A percentile compares a stretch with the other conserved stretches of the same genome.
Conservation (phyloP, 2,113 vertebrate genomes). For the Paramisgurnus dabryanus region DNA sequence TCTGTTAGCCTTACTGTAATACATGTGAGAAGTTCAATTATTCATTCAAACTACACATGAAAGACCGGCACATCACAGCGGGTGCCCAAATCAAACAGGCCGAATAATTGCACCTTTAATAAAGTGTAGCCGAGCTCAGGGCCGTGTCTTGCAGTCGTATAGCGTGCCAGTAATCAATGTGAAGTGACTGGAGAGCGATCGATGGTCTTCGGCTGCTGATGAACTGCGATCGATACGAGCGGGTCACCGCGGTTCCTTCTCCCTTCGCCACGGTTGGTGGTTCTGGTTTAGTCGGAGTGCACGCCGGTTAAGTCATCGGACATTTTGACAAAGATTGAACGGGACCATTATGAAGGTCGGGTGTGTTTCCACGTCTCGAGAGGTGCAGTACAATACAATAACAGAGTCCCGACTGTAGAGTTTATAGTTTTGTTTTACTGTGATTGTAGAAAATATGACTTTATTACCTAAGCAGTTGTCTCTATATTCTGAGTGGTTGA, state of each 20-base stretch:
- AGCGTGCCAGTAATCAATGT: conserved; percentile 57
- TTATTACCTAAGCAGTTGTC: too few species aligned
- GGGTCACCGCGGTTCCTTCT: conserved; percentile 35
- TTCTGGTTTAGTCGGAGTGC: conserved; percentile 53
- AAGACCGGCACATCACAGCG: conserved; percentile 8
- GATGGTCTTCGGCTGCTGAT: conserved; percentile 52
- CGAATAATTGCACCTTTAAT: conserved; percentile 48
- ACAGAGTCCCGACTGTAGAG: not conserved
- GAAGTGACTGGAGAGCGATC: conserved; percentile 50
- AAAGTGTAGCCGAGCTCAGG: conserved; percentile 37
- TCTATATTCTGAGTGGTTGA: too few species aligned
- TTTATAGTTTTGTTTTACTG: not conserved
- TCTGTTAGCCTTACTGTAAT: not conserved
- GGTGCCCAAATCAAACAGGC: conserved; percentile 40
- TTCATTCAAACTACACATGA: not conserved
- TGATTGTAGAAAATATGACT: not conserved
- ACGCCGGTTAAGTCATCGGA: conserved; percentile 66
- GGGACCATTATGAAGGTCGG: conserved; percentile 62
- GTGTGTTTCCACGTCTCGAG: conserved; percentile 17
- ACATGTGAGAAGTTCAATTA: not conserved
- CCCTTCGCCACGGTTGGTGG: conserved; percentile 58
- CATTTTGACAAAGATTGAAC: conserved; percentile 68
- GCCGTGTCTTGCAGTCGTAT: conserved; percentile 29
- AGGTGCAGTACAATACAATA: not conserved
- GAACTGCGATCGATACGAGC: conserved; percentile 55